Evolutionary conservation across 2,113 vertebrate species (phyloP), one percentile per base, ranked within the genome.

Genomic region (Polyodon spathula): DNA sequence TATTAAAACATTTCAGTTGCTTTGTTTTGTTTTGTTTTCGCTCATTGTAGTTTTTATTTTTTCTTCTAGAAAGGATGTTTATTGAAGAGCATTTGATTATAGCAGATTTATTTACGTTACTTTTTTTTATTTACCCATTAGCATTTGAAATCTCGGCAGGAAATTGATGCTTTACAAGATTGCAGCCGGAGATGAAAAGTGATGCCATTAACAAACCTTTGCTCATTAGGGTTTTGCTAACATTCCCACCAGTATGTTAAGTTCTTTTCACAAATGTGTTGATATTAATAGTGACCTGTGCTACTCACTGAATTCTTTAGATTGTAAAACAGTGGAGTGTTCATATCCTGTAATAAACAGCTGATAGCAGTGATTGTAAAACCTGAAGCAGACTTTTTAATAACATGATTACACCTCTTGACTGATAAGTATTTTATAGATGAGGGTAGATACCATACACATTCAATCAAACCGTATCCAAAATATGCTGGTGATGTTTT

Each of bases 111-210:
- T 84, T 81, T 83, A 81, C 72, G 5, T 63, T 70, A 57, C 78
- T 74, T 71, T 81, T 68, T 66, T 56, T 74, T 71, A 63, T 71
- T 77, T 71, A 63, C 66, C 78, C 71, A 62, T 73, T 77, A 65
- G 70, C 76, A 71, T 84, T 92, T 82, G 78, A 69, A 74, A 74
- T 78, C 65, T 65, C 74, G 73, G 75, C 84, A 88, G 85, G 85
- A 90, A 89, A 75, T 71, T 67, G 76, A 74, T 77, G 71, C 60
- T 73, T 80, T 65, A 77, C 37, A 66, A 76, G 79, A 81, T 84
- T 83, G 74, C 69, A 75, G 41, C 64, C 62, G 70, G 7, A 61
- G 17, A 58, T 69, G 58, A 44, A 58, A 61, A 57, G 51, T 37
- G 58, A 57, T 64, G 74, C 74, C 75, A 63, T 58, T 75, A 62